These are phyloP conservation scores for Leuciscus idus DNA, from an alignment of 2,113 vertebrate genomes.

Conservation along the genomic window DNA sequence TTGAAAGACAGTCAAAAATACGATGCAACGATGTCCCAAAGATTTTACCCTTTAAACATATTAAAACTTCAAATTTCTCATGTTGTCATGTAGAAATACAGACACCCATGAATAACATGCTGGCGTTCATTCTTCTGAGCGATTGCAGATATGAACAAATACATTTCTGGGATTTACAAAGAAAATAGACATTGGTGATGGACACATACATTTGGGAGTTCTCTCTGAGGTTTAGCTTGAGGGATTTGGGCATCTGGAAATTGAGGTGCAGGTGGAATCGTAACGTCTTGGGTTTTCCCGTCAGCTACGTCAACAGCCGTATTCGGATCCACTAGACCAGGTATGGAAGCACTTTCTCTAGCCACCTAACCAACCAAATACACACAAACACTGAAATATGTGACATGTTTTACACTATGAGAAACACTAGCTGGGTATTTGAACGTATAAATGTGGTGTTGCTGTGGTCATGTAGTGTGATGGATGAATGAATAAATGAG, in stretches of 20 bases:
- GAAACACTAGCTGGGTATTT: neutral
- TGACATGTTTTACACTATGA: neutral
- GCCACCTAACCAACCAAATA: neutral
- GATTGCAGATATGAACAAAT: neutral
- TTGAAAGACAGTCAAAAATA: neutral
- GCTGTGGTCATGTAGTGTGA: neutral
- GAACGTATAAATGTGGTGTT: neutral
- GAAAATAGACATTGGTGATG: neutral
- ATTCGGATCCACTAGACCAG: neutral
- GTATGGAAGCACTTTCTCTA: neutral
- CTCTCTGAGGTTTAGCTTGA: neutral
- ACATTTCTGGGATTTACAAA: neutral
- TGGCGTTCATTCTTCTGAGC: neutral
- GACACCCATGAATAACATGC: neutral
- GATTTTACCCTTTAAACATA: neutral
- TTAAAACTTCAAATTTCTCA: neutral
- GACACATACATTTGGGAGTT: slow-evolving; percentile 4
- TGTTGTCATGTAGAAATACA: neutral
- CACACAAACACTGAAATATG: neutral
- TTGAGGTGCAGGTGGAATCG: neutral
- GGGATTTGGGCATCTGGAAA: neutral
- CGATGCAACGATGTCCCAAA: neutral
- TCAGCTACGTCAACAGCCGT: neutral
- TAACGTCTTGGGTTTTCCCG: neutral
- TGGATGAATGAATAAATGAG: neutral